phyloP scores from a whole-genome alignment of 30 jellyfish, hydroid and myxozoan species.

The Turritopsis rubra region DNA sequence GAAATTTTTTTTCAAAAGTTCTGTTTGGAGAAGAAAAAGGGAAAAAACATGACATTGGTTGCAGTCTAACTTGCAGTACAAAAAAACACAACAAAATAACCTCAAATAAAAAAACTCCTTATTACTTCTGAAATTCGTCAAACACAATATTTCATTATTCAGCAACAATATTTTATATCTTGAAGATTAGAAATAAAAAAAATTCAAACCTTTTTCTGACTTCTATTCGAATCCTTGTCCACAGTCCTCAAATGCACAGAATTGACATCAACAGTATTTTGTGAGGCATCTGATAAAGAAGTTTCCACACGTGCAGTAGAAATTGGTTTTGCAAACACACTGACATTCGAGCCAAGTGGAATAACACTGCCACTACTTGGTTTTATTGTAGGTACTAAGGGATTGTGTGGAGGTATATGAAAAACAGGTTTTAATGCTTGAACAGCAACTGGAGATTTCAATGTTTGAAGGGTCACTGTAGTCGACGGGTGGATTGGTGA shows the following conservation, averaged over 20 bases:
- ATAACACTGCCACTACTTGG: slow-evolving; percentile 23
- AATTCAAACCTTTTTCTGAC: not conserved
- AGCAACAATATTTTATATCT: too few species aligned
- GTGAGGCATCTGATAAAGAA: not conserved
- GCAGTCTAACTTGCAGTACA: not conserved
- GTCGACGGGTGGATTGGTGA: slow-evolving; percentile 88
- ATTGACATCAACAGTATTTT: not conserved
- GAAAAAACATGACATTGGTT: not conserved
- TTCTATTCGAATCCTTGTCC: not conserved
- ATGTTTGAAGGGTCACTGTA: not conserved
- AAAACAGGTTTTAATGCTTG: slow-evolving; percentile 56
- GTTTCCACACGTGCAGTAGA: slow-evolving; percentile 18
- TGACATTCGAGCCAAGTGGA: slow-evolving; percentile 68
- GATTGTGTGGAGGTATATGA: slow-evolving; percentile 47
- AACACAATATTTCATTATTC: too few species aligned
- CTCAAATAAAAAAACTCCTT: too few species aligned
- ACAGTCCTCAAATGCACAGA: not conserved
- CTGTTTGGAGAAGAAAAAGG: not conserved
- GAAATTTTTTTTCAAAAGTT: too few species aligned
- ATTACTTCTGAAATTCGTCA: too few species aligned
- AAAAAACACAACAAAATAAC: too few species aligned
- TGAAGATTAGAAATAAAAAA: too few species aligned
- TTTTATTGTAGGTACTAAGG: slow-evolving; percentile 19
- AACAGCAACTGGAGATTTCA: slow-evolving; percentile 48
- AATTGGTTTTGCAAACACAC: slow-evolving; percentile 80